Evolutionary conservation across 2,797 vertebrate species (phyloP).

Genomic region (Gymnocypris eckloni): DNA sequence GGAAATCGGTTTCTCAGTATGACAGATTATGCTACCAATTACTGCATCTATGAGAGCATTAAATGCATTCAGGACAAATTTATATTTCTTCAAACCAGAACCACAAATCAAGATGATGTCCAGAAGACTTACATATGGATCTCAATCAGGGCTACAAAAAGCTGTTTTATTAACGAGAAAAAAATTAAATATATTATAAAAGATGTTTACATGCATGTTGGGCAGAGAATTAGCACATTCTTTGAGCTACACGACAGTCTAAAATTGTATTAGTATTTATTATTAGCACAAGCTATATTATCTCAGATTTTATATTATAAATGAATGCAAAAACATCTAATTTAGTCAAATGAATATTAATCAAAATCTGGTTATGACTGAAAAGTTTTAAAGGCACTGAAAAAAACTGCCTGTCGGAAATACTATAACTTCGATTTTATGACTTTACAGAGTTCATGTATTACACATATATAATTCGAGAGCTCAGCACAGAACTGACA

Average conservation of each 20-base stretch:
- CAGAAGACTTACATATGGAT: conserved; percentile 24
- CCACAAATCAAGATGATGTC: conserved; percentile 7
- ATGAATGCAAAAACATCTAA: not conserved
- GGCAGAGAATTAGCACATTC: not conserved
- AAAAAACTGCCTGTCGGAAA: conserved; percentile 13
- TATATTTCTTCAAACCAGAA: not conserved
- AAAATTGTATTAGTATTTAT: not conserved
- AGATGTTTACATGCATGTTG: conserved; percentile 6
- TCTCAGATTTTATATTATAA: not conserved
- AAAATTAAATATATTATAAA: not conserved
- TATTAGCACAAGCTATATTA: not conserved
- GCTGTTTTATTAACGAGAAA: conserved; percentile 26
- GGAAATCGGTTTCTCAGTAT: not conserved
- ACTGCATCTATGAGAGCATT: conserved; percentile 15
- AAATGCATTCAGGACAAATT: not conserved
- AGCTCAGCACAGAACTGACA: not conserved
- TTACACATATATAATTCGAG: conserved; percentile 25
- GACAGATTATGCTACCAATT: conserved; percentile 25
- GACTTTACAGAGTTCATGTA: not conserved
- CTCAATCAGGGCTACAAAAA: conserved; percentile 42
- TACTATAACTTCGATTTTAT: not conserved
- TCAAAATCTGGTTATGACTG: not conserved
- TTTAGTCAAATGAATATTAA: not conserved
- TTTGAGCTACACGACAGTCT: not conserved
- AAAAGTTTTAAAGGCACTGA: not conserved